phyloP scores from a whole-genome alignment of 23 tunicate genomes.

The Botrylloides violaceus region DNA sequence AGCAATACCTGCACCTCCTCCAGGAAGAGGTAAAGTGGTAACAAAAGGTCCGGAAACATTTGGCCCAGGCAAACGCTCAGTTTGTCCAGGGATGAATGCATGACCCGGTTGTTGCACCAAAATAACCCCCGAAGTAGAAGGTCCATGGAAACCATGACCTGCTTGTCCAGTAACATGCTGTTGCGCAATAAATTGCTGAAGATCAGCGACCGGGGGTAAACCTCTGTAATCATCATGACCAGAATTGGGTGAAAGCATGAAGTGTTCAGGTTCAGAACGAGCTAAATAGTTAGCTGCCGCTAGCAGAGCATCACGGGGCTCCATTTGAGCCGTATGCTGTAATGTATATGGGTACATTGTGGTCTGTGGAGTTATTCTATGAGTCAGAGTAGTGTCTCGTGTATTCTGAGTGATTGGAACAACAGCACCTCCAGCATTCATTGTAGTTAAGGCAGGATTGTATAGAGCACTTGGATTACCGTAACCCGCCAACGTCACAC shows the following conservation, averaged over 20 bases:
- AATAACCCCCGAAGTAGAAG: background rate
- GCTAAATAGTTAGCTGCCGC: constrained; percentile 18
- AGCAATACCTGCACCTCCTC: background rate
- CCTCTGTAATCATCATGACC: constrained; percentile 17
- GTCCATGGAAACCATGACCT: background rate
- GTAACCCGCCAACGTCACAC: constrained; percentile 14
- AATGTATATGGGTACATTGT: constrained; percentile 17
- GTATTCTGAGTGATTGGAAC: background rate
- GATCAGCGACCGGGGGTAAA: background rate
- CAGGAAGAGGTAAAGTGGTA: background rate
- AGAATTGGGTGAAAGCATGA: background rate
- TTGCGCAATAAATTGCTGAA: constrained; percentile 14
- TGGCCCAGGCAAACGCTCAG: background rate
- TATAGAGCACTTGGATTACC: constrained; percentile 10
- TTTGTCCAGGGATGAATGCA: background rate
- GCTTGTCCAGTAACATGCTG: constrained; percentile 1
- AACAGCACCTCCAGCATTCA: constrained; percentile 6
- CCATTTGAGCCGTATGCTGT: background rate
- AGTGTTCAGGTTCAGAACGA: constrained; percentile 15
- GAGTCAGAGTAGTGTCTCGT: constrained; percentile 2
- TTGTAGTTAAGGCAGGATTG: background rate
- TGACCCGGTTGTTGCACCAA: background rate
- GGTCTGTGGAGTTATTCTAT: constrained; percentile 1
- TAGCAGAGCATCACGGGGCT: constrained; percentile 9
- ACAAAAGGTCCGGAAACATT: constrained; percentile 11